Evolutionary conservation across 2,888 invertebrate species (phyloP).

Genomic region (Liopterus haemorrhoidalis): DNA sequence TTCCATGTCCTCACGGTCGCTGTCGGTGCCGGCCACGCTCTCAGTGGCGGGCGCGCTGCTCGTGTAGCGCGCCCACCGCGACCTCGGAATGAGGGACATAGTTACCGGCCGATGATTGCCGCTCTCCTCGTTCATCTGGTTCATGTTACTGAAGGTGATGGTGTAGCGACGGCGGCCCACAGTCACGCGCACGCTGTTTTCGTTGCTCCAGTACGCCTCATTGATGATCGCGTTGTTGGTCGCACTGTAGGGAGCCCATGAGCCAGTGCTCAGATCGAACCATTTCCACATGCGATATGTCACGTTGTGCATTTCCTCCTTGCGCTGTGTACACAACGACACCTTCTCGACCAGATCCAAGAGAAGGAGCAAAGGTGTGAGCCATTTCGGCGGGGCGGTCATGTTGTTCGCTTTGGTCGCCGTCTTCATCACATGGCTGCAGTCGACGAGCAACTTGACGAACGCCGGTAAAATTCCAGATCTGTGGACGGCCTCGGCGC

Average conservation of each 20-base stretch:
- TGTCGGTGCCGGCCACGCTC: slow-evolving; percentile 3
- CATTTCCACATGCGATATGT: slow-evolving; percentile 68
- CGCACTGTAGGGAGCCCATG: slow-evolving; percentile 70
- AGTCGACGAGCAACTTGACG: slow-evolving; percentile 43
- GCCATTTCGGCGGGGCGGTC: slow-evolving; percentile 61
- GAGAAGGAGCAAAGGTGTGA: slow-evolving; percentile 66
- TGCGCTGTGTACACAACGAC: slow-evolving; percentile 60
- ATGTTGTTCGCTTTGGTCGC: slow-evolving; percentile 23
- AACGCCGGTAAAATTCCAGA: slow-evolving; percentile 40
- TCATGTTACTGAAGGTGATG: slow-evolving; percentile 73
- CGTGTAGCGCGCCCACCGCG: slow-evolving; percentile 8
- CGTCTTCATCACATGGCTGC: slow-evolving; percentile 37
- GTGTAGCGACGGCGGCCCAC: slow-evolving; percentile 70
- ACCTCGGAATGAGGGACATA: slow-evolving; percentile 51
- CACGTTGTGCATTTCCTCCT: slow-evolving; percentile 56
- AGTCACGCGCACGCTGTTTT: slow-evolving; percentile 61
- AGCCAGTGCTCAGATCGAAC: slow-evolving; percentile 75
- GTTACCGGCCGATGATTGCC: slow-evolving; percentile 75
- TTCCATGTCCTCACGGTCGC: slow-evolving; percentile 27
- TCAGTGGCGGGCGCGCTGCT: no score
- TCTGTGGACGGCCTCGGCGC: slow-evolving; percentile 52
- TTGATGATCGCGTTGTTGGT: slow-evolving; percentile 70
- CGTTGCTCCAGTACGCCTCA: slow-evolving; percentile 69
- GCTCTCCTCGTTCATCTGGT: slow-evolving; percentile 77
- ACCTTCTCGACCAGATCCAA: slow-evolving; percentile 74